Conservation (phyloP, 2,797 vertebrate species). For the Typhlichthys subterraneus region DNA sequence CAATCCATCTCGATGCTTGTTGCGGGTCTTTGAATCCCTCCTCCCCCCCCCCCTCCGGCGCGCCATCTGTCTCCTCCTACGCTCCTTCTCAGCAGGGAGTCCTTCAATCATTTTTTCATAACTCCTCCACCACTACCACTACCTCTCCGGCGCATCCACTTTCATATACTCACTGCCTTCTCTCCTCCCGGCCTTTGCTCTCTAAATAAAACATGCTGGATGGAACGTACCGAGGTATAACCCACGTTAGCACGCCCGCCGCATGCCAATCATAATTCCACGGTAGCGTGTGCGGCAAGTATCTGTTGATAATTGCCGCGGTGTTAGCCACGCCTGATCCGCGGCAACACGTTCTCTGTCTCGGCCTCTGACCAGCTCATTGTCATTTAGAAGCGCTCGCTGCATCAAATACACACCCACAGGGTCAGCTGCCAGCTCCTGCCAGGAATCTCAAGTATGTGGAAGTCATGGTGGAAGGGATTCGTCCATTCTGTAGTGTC, state of each 20-base stretch:
- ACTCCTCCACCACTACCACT: slow-evolving; percentile 58
- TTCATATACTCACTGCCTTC: slow-evolving; percentile 32
- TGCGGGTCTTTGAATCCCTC: slow-evolving; percentile 56
- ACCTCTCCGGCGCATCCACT: slow-evolving; percentile 34
- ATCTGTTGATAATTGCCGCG: slow-evolving; percentile 45
- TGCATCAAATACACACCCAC: slow-evolving; percentile 60
- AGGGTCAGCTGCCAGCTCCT: slow-evolving; percentile 46
- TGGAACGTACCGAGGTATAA: neutral
- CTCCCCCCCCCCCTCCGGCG: slow-evolving; percentile 45
- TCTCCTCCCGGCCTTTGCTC: slow-evolving; percentile 10
- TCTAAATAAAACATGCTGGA: slow-evolving; percentile 50
- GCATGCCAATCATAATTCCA: slow-evolving; percentile 23
- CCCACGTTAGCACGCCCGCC: slow-evolving; percentile 5
- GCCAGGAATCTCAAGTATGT: slow-evolving; percentile 61
- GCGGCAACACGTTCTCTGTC: slow-evolving; percentile 32
- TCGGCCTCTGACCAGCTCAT: slow-evolving; percentile 56
- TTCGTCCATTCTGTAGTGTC: slow-evolving; percentile 51
- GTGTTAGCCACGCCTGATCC: slow-evolving; percentile 38
- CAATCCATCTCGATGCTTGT: slow-evolving; percentile 72
- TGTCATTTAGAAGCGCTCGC: slow-evolving; percentile 61
- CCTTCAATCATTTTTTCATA: slow-evolving; percentile 71
- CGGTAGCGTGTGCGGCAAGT: slow-evolving; percentile 12
- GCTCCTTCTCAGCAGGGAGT: slow-evolving; percentile 51
- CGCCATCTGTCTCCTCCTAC: slow-evolving; percentile 63
- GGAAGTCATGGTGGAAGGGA: slow-evolving; percentile 37